Conservation (phyloP, 2,797 vertebrate genomes). For the Dendrocincla fuliginosa region DNA sequence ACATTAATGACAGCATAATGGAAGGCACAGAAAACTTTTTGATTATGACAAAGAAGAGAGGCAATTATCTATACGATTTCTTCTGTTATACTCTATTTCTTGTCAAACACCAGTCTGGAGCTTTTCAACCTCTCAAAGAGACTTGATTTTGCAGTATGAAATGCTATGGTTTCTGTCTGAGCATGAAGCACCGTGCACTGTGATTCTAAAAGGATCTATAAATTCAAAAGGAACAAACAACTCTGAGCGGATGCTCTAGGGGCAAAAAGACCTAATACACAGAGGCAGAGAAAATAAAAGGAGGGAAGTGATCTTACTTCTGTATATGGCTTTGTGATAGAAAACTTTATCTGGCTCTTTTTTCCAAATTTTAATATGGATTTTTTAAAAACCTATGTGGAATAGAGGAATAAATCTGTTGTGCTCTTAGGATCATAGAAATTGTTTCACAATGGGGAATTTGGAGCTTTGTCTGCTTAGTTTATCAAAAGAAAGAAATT, state of each 20-base stretch:
- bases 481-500: neutral
- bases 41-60: neutral
- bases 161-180: neutral
- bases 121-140: neutral
- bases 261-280: neutral
- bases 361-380: neutral
- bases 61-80: neutral
- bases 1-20: neutral
- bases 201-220: neutral
- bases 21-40: neutral
- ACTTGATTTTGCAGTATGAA: neutral
- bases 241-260: neutral
- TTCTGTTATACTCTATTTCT: neutral
- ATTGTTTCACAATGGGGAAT: neutral
- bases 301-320: neutral
- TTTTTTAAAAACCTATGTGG: rapidly evolving
- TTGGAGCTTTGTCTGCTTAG: neutral
- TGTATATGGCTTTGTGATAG: neutral
- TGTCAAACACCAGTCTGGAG: neutral
- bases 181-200: neutral
- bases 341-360: neutral
- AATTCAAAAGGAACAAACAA: neutral
- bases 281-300: neutral
- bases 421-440: neutral
- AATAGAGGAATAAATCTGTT: neutral